These are phyloP conservation scores for Megalops atlanticus DNA, from an alignment of 2,113 vertebrate genomes.

Conservation along the genomic window DNA sequence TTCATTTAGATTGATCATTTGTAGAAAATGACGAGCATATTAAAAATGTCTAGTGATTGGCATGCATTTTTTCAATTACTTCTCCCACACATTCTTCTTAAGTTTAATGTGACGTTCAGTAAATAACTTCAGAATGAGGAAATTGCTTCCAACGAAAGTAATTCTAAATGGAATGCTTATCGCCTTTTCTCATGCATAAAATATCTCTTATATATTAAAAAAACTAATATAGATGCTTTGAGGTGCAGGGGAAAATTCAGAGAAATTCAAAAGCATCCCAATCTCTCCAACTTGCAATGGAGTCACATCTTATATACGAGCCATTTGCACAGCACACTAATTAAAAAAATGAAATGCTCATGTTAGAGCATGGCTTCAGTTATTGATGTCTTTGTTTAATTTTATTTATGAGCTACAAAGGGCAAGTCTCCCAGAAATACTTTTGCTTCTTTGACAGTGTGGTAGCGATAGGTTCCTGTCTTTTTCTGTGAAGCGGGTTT, in stretches of 20 bases:
- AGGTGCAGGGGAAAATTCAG: constrained; percentile 10
- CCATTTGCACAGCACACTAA: neutral
- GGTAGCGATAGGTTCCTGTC: constrained; percentile 30
- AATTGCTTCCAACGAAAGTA: constrained; percentile 18
- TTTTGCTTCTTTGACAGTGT: constrained; percentile 25
- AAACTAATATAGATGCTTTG: neutral
- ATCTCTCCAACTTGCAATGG: neutral
- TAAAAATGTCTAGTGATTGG: constrained; percentile 26
- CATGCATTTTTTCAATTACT: constrained; percentile 24
- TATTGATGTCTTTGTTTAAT: neutral
- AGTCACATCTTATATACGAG: neutral
- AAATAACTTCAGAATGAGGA: constrained; percentile 22
- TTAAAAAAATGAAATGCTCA: neutral
- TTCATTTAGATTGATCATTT: neutral
- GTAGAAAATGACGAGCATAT: neutral
- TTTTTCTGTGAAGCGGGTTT: constrained; percentile 42
- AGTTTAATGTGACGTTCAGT: constrained; percentile 2
- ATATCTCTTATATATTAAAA: constrained; percentile 11
- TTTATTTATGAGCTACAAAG: no score
- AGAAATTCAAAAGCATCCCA: neutral
- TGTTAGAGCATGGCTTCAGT: neutral
- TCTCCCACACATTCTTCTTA: neutral
- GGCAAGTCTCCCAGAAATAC: neutral
- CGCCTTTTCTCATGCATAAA: constrained; percentile 30
- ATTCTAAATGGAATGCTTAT: constrained; percentile 13